phyloP scores from a whole-genome alignment of 2,113 vertebrate genomes.

The Shinisaurus crocodilurus region DNA sequence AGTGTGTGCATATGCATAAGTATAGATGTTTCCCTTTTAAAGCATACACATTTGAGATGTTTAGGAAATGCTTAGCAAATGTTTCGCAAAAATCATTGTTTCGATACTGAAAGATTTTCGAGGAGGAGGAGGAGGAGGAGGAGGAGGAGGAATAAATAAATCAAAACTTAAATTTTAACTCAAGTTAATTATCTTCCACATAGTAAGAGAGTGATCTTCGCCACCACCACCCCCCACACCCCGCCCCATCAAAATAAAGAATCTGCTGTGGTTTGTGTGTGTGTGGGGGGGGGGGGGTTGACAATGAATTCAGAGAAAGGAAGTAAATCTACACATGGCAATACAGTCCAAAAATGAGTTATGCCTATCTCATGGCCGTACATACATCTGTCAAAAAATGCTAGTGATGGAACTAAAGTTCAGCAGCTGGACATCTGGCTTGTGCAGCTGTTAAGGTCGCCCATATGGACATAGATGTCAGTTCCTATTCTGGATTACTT shows the following conservation, averaged over 20 bases:
- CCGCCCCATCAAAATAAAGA: conserved; percentile 6
- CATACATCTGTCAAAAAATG: conserved; percentile 28
- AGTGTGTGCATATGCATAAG: not conserved
- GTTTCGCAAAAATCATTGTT: conserved; percentile 3
- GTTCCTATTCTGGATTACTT: conserved; percentile 40
- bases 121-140: accelerated
- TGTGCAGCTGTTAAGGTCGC: conserved; percentile 50
- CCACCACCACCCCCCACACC: no score
- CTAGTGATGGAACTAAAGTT: not conserved
- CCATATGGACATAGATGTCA: conserved; percentile 47
- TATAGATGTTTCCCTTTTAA: not conserved
- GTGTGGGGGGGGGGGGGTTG: not conserved
- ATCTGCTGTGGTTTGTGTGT: not conserved
- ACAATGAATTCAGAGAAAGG: not conserved
- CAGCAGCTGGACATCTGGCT: conserved; percentile 54
- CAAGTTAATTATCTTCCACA: conserved; percentile 12
- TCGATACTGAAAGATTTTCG: not conserved
- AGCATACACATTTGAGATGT: not conserved
- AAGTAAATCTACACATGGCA: conserved; percentile 33
- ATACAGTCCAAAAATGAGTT: conserved; percentile 15
- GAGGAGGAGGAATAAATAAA: no score
- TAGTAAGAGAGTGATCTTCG: not conserved
- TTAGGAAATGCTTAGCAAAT: not conserved
- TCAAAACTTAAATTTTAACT: not conserved
- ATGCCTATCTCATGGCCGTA: not conserved